These are phyloP conservation scores for Erpetoichthys calabaricus DNA, from an alignment of 2,797 vertebrate genomes.

Conservation along the genomic window DNA sequence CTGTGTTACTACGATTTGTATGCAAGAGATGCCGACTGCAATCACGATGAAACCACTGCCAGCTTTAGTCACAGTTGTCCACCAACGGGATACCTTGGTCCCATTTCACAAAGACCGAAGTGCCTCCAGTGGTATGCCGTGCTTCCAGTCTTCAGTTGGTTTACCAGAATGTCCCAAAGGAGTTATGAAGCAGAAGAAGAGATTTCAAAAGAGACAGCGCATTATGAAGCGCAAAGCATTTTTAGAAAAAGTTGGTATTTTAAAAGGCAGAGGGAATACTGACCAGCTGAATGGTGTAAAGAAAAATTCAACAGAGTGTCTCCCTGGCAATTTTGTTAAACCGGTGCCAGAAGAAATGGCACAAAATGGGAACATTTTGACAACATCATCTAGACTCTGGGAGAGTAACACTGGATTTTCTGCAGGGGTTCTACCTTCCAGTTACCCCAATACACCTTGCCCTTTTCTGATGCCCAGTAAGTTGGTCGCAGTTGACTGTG, in stretches of 20 bases:
- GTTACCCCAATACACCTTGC: conserved; percentile 39
- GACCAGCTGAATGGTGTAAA: neutral
- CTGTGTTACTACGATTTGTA: too few species aligned
- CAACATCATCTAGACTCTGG: conserved; percentile 27
- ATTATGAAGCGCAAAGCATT: conserved; percentile 34
- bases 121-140: too few species aligned
- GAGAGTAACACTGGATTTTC: conserved; percentile 52
- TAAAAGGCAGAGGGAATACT: conserved; percentile 3
- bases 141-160: too few species aligned
- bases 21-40: too few species aligned
- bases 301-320: neutral
- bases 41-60: too few species aligned
- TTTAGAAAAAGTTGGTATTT: conserved; percentile 32
- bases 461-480: conserved; percentile 14
- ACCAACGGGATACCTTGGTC: too few species aligned
- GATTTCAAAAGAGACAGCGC: conserved; percentile 40
- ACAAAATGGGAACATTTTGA: neutral
- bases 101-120: too few species aligned
- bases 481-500: conserved; percentile 81
- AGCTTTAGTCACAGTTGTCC: too few species aligned
- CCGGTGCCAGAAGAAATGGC: neutral
- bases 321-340: neutral
- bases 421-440: conserved; percentile 34
- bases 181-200: conserved; percentile 28
- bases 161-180: too few species aligned